phyloP scores from a whole-genome alignment of 2,888 invertebrate species.

The Troides oblongomaculatus region DNA sequence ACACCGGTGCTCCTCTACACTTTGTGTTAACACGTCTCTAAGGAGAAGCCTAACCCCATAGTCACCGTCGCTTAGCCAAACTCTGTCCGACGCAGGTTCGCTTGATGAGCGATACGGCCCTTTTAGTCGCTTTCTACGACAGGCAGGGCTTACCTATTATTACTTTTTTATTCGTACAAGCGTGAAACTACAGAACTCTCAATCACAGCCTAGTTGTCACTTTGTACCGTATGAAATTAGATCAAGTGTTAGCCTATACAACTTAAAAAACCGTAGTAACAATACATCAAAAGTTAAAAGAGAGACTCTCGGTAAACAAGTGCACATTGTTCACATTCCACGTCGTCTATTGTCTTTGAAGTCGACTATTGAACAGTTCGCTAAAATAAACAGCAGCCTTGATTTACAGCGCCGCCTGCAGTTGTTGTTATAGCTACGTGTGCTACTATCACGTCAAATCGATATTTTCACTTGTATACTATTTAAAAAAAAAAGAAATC shows the following conservation, averaged over 20 bases:
- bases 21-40: too few species aligned
- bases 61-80: too few species aligned
- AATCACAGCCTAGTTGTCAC: too few species aligned
- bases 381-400: conserved; percentile 4
- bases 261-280: neutral
- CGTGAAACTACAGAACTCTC: too few species aligned
- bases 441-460: neutral
- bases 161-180: too few species aligned
- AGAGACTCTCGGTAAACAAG: conserved; percentile 3
- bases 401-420: conserved; percentile 12
- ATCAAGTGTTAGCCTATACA: neutral
- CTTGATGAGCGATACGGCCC: too few species aligned
- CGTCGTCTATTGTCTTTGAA: conserved; percentile 19
- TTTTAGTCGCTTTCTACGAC: too few species aligned
- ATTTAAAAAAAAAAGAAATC: neutral
- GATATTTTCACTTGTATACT: neutral
- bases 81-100: too few species aligned
- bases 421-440: neutral
- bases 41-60: too few species aligned
- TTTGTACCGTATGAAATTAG: neutral
- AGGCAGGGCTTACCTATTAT: too few species aligned
- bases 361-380: conserved; percentile 5
- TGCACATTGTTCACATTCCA: conserved; percentile 10
- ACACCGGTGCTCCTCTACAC: too few species aligned
- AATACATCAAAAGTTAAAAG: conserved; percentile 11